Percentiles rank a stretch among this genome's conserved stretches.
Conservation (phyloP, 2,888 invertebrate genomes). For the Chrysolina oricalcia region DNA sequence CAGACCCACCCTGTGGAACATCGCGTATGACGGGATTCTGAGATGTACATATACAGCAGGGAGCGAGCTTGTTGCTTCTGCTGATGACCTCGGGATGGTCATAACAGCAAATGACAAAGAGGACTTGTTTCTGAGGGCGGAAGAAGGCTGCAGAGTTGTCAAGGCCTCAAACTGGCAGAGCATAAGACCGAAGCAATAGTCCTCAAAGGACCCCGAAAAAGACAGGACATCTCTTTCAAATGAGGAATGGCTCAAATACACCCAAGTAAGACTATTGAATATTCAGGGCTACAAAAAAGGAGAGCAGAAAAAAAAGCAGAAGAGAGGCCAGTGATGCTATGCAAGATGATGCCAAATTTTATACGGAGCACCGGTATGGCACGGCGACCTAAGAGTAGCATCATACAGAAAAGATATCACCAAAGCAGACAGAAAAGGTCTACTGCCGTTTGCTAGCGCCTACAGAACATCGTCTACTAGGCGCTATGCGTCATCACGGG, state of each 20-base stretch:
- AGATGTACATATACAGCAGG: slow-evolving; percentile 10
- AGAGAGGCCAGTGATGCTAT: slow-evolving; percentile 42
- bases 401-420: slow-evolving; percentile 4
- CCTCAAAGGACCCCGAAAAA: slow-evolving; percentile 18
- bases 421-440: slow-evolving; percentile 8
- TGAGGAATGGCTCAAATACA: slow-evolving; percentile 3
- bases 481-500: slow-evolving; percentile 33
- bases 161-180: slow-evolving; percentile 18
- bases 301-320: slow-evolving; percentile 24
- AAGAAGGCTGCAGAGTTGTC: slow-evolving; percentile 1
- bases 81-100: slow-evolving; percentile 18
- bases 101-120: slow-evolving; percentile 8
- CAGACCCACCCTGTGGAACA: slow-evolving; percentile 26
- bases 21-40: background rate
- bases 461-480: slow-evolving; percentile 26
- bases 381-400: slow-evolving; percentile 5
- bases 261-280: background rate
- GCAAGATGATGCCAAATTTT: slow-evolving; percentile 54
- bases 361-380: slow-evolving; percentile 47
- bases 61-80: slow-evolving; percentile 10
- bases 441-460: slow-evolving; percentile 26
- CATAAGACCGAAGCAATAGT: slow-evolving; percentile 26
- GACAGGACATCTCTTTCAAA: background rate
- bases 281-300: slow-evolving; percentile 25
- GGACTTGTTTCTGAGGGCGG: slow-evolving; percentile 6